Evolutionary conservation across 2,888 invertebrate genomes (phyloP).

Genomic region (Parnassius glacialis): DNA sequence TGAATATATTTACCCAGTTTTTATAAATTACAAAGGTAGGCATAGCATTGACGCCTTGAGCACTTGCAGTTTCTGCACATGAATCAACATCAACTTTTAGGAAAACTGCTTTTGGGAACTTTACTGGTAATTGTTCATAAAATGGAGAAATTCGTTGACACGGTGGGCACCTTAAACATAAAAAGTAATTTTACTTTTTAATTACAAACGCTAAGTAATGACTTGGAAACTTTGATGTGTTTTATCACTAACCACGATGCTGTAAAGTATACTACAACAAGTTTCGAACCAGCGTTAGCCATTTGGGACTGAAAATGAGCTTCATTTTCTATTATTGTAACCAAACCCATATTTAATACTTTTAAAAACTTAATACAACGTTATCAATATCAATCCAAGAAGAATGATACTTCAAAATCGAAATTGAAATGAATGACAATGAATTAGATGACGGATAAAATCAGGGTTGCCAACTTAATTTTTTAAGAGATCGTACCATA

Average conservation of each 20-base stretch:
- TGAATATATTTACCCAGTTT: constrained; percentile 81
- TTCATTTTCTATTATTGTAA: constrained; percentile 86
- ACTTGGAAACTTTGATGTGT: constrained; percentile 52
- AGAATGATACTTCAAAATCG: constrained; percentile 45
- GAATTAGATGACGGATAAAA: too few species aligned
- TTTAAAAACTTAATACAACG: constrained; percentile 35
- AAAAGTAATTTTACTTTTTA: constrained; percentile 29
- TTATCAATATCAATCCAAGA: constrained; percentile 44
- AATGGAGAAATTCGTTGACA: constrained; percentile 96
- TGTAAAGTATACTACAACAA: constrained; percentile 97
- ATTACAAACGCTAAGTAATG: constrained; percentile 45
- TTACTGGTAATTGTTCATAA: constrained; percentile 92
- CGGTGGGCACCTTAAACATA: constrained; percentile 92
- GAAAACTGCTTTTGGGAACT: constrained; percentile 94
- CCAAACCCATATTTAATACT: constrained; percentile 73
- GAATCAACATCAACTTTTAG: constrained; percentile 97
- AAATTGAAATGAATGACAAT: constrained; percentile 32
- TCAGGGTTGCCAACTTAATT: too few species aligned
- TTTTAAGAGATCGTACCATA: too few species aligned
- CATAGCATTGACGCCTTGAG: constrained; percentile 96
- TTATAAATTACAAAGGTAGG: constrained; percentile 98
- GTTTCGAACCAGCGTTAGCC: constrained; percentile 90
- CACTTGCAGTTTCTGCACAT: constrained; percentile 92
- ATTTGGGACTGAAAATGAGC: constrained; percentile 92
- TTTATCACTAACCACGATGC: constrained; percentile 89